These are phyloP conservation scores for Spilarctia lutea DNA, from an alignment of 2,888 invertebrate genomes.

Conservation along the genomic window DNA sequence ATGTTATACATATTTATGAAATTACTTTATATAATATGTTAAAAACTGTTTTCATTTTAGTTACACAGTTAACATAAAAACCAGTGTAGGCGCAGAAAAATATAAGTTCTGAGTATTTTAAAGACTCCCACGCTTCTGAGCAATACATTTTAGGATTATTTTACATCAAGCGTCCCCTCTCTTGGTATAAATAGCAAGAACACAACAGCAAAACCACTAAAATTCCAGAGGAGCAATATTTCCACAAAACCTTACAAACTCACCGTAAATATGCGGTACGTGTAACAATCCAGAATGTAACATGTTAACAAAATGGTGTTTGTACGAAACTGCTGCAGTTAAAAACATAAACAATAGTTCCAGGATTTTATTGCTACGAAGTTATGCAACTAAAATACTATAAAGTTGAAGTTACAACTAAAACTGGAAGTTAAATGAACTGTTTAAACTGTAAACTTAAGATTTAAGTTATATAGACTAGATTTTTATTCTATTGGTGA, in stretches of 20 bases:
- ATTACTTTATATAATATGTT: too few relatives aligned
- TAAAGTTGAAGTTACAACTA: conserved; percentile 36
- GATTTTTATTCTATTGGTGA: too few relatives aligned
- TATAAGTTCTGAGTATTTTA: neutral
- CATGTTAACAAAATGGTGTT: conserved; percentile 24
- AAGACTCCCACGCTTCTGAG: neutral
- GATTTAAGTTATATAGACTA: too few relatives aligned
- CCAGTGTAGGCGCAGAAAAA: too few relatives aligned
- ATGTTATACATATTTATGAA: too few relatives aligned
- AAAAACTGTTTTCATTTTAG: too few relatives aligned
- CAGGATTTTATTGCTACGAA: conserved; percentile 29
- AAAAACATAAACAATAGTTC: conserved; percentile 32
- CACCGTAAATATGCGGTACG: conserved; percentile 1
- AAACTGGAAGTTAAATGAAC: neutral
- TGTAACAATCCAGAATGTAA: conserved; percentile 19
- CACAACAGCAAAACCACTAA: conserved; percentile 2
- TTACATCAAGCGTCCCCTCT: neutral
- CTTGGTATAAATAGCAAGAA: neutral
- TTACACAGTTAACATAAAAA: too few relatives aligned
- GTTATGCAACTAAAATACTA: conserved; percentile 21
- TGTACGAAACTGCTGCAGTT: conserved; percentile 25
- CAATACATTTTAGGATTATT: neutral
- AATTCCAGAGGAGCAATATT: conserved; percentile 8
- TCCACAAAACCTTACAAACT: conserved; percentile 3
- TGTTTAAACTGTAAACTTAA: conserved; percentile 13